A percentile compares a stretch with the other conserved stretches of the same genome.
Conservation (phyloP, 2,888 invertebrate genomes). For the Hyposoter dolosus region DNA sequence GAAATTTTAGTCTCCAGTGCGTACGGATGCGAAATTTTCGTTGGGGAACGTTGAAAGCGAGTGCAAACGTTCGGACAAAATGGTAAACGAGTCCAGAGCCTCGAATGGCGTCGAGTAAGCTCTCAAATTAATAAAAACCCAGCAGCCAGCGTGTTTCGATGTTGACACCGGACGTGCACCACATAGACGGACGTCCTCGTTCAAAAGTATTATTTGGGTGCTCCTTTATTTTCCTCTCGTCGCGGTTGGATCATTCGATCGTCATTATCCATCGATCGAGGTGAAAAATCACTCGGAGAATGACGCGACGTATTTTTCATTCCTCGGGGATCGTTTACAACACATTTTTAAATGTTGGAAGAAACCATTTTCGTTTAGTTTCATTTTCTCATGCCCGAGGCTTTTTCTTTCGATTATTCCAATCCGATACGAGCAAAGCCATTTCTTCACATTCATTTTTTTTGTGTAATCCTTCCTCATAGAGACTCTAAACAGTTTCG, state of each 20-base stretch:
- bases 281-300: conserved; percentile 1
- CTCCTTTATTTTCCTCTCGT: background rate
- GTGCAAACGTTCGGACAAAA: conserved; percentile 9
- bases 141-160: background rate
- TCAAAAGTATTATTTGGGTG: background rate
- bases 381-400: background rate
- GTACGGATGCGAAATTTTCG: background rate
- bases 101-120: conserved; percentile 57
- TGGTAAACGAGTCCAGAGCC: conserved; percentile 38
- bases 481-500: background rate
- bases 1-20: background rate
- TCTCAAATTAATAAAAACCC: conserved; percentile 64
- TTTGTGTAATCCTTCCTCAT: conserved; percentile 5
- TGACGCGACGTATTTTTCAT: conserved; percentile 14
- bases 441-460: conserved; percentile 9
- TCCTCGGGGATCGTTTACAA: conserved; percentile 15
- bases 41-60: background rate
- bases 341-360: conserved; percentile 2
- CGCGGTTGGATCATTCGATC: background rate
- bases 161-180: too few species aligned
- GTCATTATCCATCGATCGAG: conserved; percentile 9
- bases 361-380: background rate
- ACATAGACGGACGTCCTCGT: conserved; percentile 24
- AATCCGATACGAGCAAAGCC: background rate
- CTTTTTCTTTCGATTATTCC: conserved; percentile 4